Conservation (phyloP, 2,888 invertebrate genomes). For the Sesamia inferens region DNA sequence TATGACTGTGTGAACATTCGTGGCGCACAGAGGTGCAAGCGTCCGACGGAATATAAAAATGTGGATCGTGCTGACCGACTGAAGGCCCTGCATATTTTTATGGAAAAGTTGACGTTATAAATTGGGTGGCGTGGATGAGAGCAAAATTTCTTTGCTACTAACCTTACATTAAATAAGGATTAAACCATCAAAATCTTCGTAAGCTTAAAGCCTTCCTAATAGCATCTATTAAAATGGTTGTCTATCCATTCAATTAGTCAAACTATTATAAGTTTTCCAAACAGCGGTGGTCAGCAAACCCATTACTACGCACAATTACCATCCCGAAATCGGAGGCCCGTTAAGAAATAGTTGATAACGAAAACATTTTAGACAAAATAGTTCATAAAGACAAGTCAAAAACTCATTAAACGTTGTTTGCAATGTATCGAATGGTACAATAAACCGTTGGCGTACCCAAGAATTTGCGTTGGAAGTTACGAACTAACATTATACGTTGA, state of each 20-base stretch:
- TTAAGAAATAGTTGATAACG: slow-evolving; percentile 38
- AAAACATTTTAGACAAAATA: slow-evolving; percentile 50
- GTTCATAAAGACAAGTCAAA: slow-evolving; percentile 55
- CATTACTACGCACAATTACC: slow-evolving; percentile 42
- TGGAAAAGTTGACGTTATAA: slow-evolving; percentile 13
- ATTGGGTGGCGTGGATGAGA: neutral
- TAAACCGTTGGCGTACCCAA: slow-evolving; percentile 66
- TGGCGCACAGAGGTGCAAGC: slow-evolving; percentile 14
- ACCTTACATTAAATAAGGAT: neutral
- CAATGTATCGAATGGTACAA: slow-evolving; percentile 68
- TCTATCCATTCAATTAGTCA: slow-evolving; percentile 28
- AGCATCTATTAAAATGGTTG: slow-evolving; percentile 47
- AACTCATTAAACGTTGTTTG: slow-evolving; percentile 65
- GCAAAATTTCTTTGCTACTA: neutral
- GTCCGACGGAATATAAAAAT: slow-evolving; percentile 41
- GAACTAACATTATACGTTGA: slow-evolving; percentile 71
- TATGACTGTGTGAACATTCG: slow-evolving; percentile 40
- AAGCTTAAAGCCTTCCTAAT: slow-evolving; percentile 11
- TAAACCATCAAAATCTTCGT: slow-evolving; percentile 1
- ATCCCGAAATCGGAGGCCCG: slow-evolving; percentile 3
- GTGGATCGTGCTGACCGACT: slow-evolving; percentile 37
- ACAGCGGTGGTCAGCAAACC: slow-evolving; percentile 38
- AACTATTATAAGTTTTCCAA: slow-evolving; percentile 39
- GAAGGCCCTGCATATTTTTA: slow-evolving; percentile 23
- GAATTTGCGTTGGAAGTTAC: slow-evolving; percentile 71